Base-by-base conservation (phyloP, 2,888 invertebrate species). In the Archaeoteleia sp. region DNA sequence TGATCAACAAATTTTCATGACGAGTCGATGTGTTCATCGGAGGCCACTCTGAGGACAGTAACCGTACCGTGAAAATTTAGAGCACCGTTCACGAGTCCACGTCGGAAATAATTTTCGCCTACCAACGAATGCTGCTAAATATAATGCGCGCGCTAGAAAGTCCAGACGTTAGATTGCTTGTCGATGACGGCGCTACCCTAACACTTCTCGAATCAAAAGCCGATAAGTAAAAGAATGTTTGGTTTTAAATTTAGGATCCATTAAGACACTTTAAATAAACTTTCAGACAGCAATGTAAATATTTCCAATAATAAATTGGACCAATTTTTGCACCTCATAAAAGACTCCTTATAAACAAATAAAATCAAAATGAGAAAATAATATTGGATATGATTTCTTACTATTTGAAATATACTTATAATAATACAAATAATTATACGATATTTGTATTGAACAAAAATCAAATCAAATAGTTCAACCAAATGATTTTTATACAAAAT, bases 51-150 rank as follows among this genome's bases (percentile, higher is more conserved):
- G 13, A 23, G 55, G 51, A 43, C 43, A 62, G 42, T 49, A 55
- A 63, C 37, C 14, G 43, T 27, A 34, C 15, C 53, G 48, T 25
- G 48, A 60, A 58, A 66, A 67, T 67, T 40, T 60, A 49, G 60
- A 67, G 30, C 67, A 51, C 14, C 42, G 55, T 45, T 37, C 54
- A 34, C 35, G 15, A 55, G 53, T 60, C 27, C 37, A 23, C 37
- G 55, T 67, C 55, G 55, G 51, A 67, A 58, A 67, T 67, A 67
- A 60, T 61, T 49, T 60, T 58, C 48, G 42, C 58, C 49, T 51
- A 49, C 61, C 30, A 39, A 39, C 51, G 51, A 61, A 61, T 32
- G 20, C 9, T 17, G 30, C 60, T 49, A 61, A 51, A 61, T 61
- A 61, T 61, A 60, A 42, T 60, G 15, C 42, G 10, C 39, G 51